Evolutionary conservation across 2,797 vertebrate species (phyloP).

Genomic region (Pipistrellus nathusii): DNA sequence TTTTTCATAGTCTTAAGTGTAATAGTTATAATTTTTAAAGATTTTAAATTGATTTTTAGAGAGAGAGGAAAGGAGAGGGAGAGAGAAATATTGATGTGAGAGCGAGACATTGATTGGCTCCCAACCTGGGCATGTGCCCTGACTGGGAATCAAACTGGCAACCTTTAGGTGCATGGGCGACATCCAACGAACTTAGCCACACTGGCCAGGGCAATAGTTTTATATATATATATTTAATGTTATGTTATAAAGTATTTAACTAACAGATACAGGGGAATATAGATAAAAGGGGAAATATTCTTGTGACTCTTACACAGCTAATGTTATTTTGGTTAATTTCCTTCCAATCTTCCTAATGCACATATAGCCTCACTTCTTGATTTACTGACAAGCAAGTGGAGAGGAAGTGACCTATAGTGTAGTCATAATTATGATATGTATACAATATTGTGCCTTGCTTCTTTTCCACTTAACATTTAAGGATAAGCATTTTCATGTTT

Average conservation of each 20-base stretch:
- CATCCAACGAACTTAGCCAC: no score
- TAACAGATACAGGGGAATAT: slow-evolving; percentile 17
- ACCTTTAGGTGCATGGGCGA: no score
- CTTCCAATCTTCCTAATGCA: neutral
- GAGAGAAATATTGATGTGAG: no score
- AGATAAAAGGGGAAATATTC: slow-evolving; percentile 46
- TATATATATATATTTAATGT: neutral
- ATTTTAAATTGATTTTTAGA: no score
- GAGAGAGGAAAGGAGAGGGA: no score
- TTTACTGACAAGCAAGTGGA: slow-evolving; percentile 14
- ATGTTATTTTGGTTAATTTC: slow-evolving; percentile 59
- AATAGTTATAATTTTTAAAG: neutral
- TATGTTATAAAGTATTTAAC: slow-evolving; percentile 39
- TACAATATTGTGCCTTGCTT: neutral
- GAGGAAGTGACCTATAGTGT: neutral
- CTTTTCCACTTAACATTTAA: slow-evolving; percentile 40
- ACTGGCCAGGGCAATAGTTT: no score
- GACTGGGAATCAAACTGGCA: no score
- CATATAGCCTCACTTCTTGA: neutral
- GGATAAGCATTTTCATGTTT: slow-evolving; percentile 41
- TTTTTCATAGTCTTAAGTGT: slow-evolving; percentile 29
- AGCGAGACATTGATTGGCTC: no score
- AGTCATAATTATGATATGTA: neutral
- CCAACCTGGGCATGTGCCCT: no score
- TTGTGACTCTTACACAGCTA: neutral